These are phyloP conservation scores for Mizuhopecten yessoensis DNA, from an alignment of 1,140 invertebrate genomes.

Conservation along the genomic window DNA sequence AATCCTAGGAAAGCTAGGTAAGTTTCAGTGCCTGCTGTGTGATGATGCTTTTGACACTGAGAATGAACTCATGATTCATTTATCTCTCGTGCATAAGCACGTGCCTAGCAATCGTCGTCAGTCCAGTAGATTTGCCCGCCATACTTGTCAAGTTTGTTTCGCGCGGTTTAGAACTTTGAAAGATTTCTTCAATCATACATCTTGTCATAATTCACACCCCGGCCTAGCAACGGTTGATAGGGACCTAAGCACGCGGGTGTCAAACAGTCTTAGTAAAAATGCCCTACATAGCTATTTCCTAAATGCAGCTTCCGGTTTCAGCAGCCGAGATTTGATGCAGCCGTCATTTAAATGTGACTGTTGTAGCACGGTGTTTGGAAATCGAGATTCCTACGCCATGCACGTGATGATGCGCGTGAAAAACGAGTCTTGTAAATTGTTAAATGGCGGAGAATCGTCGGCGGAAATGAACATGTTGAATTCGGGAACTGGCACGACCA, in stretches of 20 bases:
- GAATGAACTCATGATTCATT: conserved; percentile 59
- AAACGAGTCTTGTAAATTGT: conserved; percentile 73
- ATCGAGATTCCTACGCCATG: conserved; percentile 81
- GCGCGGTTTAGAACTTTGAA: conserved; percentile 60
- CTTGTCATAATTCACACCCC: conserved; percentile 48
- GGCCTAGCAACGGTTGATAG: conserved; percentile 44
- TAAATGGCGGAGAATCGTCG: conserved; percentile 24
- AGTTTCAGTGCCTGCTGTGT: conserved; percentile 53
- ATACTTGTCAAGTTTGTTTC: conserved; percentile 64
- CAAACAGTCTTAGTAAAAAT: conserved; percentile 46
- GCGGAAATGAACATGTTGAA: not conserved
- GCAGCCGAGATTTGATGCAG: conserved; percentile 58
- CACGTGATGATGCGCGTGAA: conserved; percentile 82
- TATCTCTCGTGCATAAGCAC: conserved; percentile 58
- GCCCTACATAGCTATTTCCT: conserved; percentile 44
- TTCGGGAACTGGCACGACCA: not conserved
- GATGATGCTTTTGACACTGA: conserved; percentile 56
- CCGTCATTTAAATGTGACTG: conserved; percentile 77
- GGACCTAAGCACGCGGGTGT: conserved; percentile 42
- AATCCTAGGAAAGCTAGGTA: not conserved
- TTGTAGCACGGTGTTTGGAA: conserved; percentile 76
- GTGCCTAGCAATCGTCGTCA: conserved; percentile 46
- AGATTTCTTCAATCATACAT: conserved; percentile 61
- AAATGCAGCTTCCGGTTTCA: conserved; percentile 42
- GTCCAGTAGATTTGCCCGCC: conserved; percentile 51